A percentile compares a stretch with the other conserved stretches of the same genome.
These are phyloP conservation scores for Lottia gigantea DNA, from an alignment of 2,888 invertebrate species.

Conservation along the genomic window DNA sequence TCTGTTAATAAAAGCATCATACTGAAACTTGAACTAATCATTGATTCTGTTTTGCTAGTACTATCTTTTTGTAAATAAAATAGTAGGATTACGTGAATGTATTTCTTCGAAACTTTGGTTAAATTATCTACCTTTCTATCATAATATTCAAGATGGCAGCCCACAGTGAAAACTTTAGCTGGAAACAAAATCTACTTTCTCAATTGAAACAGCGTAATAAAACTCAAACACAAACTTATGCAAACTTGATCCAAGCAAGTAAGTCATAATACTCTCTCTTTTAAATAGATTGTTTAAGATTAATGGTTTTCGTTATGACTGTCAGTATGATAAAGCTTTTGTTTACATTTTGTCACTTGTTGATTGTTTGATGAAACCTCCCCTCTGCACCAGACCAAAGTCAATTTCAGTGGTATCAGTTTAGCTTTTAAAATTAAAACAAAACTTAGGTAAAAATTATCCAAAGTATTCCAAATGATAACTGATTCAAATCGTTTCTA, in stretches of 20 bases:
- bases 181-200: constrained; percentile 47
- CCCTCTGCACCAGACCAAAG: not conserved
- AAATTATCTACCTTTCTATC: no score
- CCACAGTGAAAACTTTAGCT: constrained; percentile 24
- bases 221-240: constrained; percentile 46
- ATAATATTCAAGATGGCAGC: constrained; percentile 35
- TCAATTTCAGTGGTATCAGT: no score
- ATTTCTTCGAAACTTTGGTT: no score
- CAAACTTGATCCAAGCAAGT: constrained; percentile 54
- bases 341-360: not conserved
- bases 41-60: no score
- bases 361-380: constrained; percentile 2
- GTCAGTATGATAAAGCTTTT: not conserved
- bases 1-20: no score
- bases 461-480: no score
- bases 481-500: no score
- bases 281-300: not conserved
- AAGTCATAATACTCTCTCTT: constrained; percentile 27
- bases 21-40: no score
- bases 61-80: no score
- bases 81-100: no score
- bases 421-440: no score
- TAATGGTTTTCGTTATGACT: not conserved
- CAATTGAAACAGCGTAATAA: constrained; percentile 50
- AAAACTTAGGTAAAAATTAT: no score